Base-by-base conservation (phyloP, 1,140 invertebrate genomes). In the Diprion similis region DNA sequence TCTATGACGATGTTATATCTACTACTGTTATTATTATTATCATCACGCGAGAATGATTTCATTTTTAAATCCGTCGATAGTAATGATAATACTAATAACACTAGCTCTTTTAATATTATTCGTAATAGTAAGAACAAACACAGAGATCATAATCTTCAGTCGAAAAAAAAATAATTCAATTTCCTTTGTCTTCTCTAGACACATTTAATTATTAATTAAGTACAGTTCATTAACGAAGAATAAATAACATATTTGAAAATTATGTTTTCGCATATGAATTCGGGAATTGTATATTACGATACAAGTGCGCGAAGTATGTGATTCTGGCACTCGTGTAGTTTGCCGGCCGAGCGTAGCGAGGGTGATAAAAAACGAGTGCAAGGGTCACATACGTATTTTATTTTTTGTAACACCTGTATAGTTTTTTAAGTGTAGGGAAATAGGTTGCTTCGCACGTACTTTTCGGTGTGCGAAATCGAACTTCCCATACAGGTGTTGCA, bases 1-100 rank as follows among this genome's bases (percentile, higher is more conserved):
- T 37, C 24, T 37, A 86, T 86, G 83, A 84, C 81, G 80, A 84
- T 75, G 73, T 66, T 74, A 59, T 59, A 66, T 73, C 72, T 78
- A 77, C 81, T 77, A 77, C 76, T 75, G 81, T 79, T 71, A 71
- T 73, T 80, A 75, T 77, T 72, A 17, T 68, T 17, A 68, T 17
- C 24, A 37, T 6, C 1, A 37, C 1, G 24, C 6, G 24, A 37
- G 8, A 59, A 13, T 59, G 8, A 59, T 59, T 59, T 13, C 11
- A 59, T 59, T 59, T 59, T 8, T 8, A 13, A 3, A 37, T 37
- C 11, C 1, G 51, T 13, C 8, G n/a, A 59, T 59, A 59, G 8
- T 59, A 59, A 59, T 59, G n/a, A 59, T 59, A 59, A 59, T 59
- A 13, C 2, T 59, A 59, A 13, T 59, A 59, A 59, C n/a, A 59